Evolutionary conservation across 2,888 invertebrate genomes (phyloP).

Genomic region (Mylabris sibirica): DNA sequence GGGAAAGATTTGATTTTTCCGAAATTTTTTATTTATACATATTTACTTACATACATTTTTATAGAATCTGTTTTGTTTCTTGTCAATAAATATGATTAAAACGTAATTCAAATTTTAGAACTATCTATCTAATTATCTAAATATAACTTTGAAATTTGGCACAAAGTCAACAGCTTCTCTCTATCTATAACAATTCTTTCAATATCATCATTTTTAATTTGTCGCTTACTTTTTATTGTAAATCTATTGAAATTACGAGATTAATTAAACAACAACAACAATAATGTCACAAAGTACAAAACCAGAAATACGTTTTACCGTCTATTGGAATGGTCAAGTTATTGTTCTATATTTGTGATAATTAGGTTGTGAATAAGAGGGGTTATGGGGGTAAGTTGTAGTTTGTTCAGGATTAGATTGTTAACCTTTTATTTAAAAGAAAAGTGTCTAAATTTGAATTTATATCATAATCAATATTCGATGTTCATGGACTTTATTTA

Average conservation of each 20-base stretch:
- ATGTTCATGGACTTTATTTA: conserved; percentile 6
- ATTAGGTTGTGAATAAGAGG: neutral
- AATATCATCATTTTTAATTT: neutral
- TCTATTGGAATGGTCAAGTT: conserved; percentile 71
- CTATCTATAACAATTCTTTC: neutral
- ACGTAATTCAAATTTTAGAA: neutral
- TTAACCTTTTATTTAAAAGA: neutral
- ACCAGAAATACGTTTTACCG: conserved; percentile 73
- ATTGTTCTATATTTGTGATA: conserved; percentile 69
- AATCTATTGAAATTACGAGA: neutral
- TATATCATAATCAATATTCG: no score
- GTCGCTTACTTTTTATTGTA: neutral
- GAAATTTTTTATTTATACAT: neutral
- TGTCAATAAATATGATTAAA: neutral
- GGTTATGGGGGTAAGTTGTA: neutral
- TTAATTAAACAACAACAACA: neutral
- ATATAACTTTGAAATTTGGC: conserved; percentile 3
- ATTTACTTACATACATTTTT: neutral
- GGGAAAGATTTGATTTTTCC: no score
- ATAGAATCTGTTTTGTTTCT: neutral
- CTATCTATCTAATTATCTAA: neutral
- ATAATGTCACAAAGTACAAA: conserved; percentile 71
- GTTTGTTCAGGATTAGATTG: neutral
- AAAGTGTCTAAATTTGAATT: no score
- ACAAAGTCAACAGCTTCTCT: neutral